Base-by-base conservation (phyloP, 2,888 invertebrate species). In the Hypercompe scribonia region DNA sequence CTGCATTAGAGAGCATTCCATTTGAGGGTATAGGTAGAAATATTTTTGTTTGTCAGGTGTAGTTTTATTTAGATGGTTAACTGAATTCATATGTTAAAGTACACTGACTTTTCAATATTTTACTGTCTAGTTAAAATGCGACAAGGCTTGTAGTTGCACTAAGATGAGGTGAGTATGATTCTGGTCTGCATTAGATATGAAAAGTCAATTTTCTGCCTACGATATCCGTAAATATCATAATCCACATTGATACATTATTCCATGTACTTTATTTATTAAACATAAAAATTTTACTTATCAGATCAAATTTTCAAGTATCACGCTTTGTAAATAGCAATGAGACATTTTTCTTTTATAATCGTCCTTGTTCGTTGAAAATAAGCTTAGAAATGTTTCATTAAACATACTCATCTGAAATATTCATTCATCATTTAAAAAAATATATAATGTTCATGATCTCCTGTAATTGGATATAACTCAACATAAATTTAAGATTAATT, bases 401-500 rank as follows among this genome's bases (percentile, higher is more conserved):
- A 58, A 58, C 5, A 15, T n/a, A 15, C 15, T 4, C 13, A 15
- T 58, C 2, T 13, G 58, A 28, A 58, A 58, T 28, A 13, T 15
- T 58, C 58, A 28, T 28, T 58, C 58, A 3, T 13, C 28, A 24
- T 58, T 28, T 13, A 28, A 28, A 1, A 2, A 11, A 54, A 11
- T 54, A 54, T n/a, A n/a, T 54, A n/a, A 28, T 54, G 13, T 28
- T 15, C 13, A 58, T n/a, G 21, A 50, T 39, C 31, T 31, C n/a
- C 2, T 31, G 63, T 70, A 63, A 64, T 24, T 65, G 74, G 61
- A 65, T 77, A 73, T 80, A 79, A 79, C 61, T 74, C 74, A 76
- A 72, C 58, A 74, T 74, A 76, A 71, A 68, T 34, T 76, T 69
- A 33, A 39, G 64, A 74, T 77, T 76, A 66, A 81, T 77, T 71